These are phyloP conservation scores for Sycophaga agraensis DNA, from an alignment of 1,140 invertebrate genomes.

Conservation along the genomic window DNA sequence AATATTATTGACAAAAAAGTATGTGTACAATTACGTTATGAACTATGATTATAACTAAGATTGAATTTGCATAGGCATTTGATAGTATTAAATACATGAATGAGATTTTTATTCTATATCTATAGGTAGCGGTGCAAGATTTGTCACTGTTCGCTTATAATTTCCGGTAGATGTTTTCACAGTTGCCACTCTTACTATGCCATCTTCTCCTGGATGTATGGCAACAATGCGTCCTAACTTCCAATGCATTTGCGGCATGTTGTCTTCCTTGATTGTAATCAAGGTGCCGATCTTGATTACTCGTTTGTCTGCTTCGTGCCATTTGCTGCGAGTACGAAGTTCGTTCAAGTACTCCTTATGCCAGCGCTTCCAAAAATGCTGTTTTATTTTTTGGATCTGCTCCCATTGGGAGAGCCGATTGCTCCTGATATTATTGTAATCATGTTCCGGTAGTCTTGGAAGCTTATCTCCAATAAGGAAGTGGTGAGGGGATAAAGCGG, in stretches of 20 bases:
- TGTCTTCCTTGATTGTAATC: slow-evolving; percentile 10
- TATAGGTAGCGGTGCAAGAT: slow-evolving; percentile 11
- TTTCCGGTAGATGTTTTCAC: not conserved
- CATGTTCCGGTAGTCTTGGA: not conserved
- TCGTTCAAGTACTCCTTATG: no score
- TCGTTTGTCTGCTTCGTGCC: slow-evolving; percentile 7
- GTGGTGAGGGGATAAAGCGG: not conserved
- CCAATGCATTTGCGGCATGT: not conserved
- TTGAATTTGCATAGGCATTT: no score
- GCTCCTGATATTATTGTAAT: not conserved
- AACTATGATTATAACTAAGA: no score
- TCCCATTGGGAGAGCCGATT: slow-evolving; percentile 1
- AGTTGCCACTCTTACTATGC: not conserved
- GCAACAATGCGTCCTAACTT: not conserved
- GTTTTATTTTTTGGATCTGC: slow-evolving; percentile 5
- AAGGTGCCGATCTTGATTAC: not conserved
- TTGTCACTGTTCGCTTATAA: not conserved
- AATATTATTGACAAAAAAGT: no score
- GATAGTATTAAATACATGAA: no score
- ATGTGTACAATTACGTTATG: no score
- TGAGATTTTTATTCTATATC: no score
- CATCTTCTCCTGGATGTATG: slow-evolving; percentile 6
- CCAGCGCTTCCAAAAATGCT: slow-evolving; percentile 7
- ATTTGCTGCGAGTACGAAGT: no score
- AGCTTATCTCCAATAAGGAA: slow-evolving; percentile 15